Percentiles rank a stretch among this genome's conserved stretches.
phyloP scores from a whole-genome alignment of 2,113 vertebrate species.

The Charadrius vociferus region DNA sequence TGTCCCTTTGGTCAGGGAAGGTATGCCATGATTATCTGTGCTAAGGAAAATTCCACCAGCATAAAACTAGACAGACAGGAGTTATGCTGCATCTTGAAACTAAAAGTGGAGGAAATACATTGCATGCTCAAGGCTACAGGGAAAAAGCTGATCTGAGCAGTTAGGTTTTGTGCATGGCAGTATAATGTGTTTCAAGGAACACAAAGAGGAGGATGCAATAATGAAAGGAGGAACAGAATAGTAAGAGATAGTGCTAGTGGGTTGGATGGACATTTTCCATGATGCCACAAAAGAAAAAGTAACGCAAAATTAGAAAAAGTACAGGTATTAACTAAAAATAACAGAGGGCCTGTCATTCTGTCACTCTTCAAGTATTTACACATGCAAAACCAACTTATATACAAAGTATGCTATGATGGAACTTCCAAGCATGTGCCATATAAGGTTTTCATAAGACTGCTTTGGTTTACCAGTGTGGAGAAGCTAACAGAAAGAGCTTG shows the following conservation, averaged over 20 bases:
- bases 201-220: background rate
- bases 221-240: background rate
- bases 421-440: background rate
- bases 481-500: background rate
- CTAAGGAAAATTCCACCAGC: background rate
- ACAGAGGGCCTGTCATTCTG: background rate
- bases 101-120: background rate
- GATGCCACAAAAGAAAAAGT: background rate
- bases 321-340: background rate
- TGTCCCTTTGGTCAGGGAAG: background rate
- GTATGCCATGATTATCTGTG: background rate
- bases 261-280: background rate
- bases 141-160: background rate
- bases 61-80: background rate
- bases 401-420: background rate
- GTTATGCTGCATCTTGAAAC: background rate
- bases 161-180: background rate
- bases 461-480: background rate
- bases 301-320: background rate
- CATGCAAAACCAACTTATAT: background rate
- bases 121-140: background rate
- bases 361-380: background rate
- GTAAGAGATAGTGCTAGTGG: background rate
- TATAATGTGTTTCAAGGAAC: background rate
- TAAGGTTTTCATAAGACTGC: background rate